Base-by-base conservation (phyloP, 1,140 invertebrate species). In the Drosophila sechellia region DNA sequence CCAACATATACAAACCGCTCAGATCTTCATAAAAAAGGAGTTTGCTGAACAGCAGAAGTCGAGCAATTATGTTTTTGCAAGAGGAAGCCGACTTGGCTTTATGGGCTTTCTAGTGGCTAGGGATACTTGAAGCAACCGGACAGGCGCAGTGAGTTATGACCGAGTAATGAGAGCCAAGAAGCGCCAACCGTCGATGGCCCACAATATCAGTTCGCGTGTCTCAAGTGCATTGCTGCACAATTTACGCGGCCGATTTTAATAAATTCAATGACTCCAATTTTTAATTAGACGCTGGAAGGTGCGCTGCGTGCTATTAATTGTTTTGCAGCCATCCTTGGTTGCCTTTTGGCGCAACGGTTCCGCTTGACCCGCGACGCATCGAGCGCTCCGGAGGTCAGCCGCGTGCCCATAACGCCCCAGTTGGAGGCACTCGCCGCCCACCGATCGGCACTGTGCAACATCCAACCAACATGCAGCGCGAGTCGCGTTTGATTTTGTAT, bases 201-300 rank as follows among this genome's bases (percentile, higher is more conserved):
- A 68, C 54, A 45, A 73, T 79, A 74, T 72, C 81, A 70, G 79
- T 17, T 86, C 60, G 83, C 83, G 83, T 87, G 83, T 76, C 84
- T 72, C 61, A 76, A 81, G 84, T 77, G 83, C 75, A 86, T 79
- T 77, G 75, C 74, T 65, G 52, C 50, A 48, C 55, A 78, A 81
- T 75, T 74, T 81, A 75, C 77, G 68, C 66, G 81, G 78, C 75
- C 79, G 83, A 81, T 89, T 87, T 89, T 90, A 77, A 87, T 90
- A 90, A 87, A 89, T 89, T 87, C 84, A 90, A 90, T 90, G 84
- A 89, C 85, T 89, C 69, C 84, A 89, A 89, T 89, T 89, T 84
- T 85, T 90, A 89, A 89, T 89, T 89, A 89, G 84, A 84, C 80
- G 85, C 81, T 78, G 76, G 81, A 84, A 84, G 84, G 79, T 89